Percentiles rank a stretch among this genome's conserved stretches.
Conservation (phyloP, 2,888 invertebrate genomes). For the Thereva unica region DNA sequence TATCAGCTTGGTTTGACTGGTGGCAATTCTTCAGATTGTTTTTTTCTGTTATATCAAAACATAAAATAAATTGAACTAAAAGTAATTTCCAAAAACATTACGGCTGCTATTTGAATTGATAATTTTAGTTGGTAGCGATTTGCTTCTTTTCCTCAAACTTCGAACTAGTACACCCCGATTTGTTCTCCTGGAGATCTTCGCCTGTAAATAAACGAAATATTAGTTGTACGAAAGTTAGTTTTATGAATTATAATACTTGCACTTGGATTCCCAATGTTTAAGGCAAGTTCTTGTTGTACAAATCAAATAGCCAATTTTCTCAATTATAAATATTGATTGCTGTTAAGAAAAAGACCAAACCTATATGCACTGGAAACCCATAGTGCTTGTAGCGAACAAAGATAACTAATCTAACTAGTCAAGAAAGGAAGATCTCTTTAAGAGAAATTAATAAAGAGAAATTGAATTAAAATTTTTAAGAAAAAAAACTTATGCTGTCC, state of each 20-base stretch:
- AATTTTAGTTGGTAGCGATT: background rate
- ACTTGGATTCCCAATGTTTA: constrained; percentile 38
- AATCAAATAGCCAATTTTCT: background rate
- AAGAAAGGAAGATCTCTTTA: no score
- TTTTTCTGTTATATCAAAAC: no score
- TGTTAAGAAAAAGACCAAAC: constrained; percentile 12
- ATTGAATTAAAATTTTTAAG: background rate
- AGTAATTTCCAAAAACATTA: background rate
- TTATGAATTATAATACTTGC: constrained; percentile 5
- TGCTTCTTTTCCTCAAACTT: background rate
- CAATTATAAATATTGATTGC: background rate
- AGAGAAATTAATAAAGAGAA: no score
- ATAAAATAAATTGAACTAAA: no score
- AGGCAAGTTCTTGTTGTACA: constrained; percentile 20
- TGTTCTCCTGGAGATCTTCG: background rate
- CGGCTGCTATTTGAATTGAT: background rate
- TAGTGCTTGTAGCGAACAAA: constrained; percentile 18
- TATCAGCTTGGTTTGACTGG: no score
- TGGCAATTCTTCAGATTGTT: no score
- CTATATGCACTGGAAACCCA: constrained; percentile 39
- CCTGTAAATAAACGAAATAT: constrained; percentile 1
- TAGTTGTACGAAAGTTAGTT: background rate
- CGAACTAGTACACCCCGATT: constrained; percentile 2
- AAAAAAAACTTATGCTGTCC: background rate
- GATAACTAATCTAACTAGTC: background rate